Evolutionary conservation across 2,113 vertebrate genomes (phyloP).

Genomic region (Ovis aries): DNA sequence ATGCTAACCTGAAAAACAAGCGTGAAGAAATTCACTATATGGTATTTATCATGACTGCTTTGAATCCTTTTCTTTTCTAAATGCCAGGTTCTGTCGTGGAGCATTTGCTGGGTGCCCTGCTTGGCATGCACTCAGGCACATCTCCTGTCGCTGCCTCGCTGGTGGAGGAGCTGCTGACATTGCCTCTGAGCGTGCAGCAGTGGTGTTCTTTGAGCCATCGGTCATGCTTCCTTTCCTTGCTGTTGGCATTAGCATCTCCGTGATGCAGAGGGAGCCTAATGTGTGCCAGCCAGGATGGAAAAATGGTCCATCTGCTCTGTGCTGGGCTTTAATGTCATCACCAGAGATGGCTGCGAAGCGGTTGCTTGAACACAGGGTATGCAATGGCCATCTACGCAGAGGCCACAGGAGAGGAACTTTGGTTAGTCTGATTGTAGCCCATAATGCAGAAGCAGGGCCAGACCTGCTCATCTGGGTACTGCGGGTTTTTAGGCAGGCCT

Average conservation of each 20-base stretch:
- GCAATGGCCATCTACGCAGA: not conserved
- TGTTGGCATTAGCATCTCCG: not conserved
- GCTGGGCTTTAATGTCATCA: not conserved
- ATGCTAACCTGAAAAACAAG: not conserved
- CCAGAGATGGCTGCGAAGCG: not conserved
- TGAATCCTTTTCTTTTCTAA: not conserved
- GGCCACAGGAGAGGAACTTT: not conserved
- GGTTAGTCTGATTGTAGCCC: not conserved
- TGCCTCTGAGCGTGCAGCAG: not conserved
- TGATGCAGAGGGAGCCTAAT: not conserved
- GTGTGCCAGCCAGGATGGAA: not conserved
- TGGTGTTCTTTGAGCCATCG: not conserved
- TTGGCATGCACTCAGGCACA: not conserved
- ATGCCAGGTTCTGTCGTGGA: not conserved
- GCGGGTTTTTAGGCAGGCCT: not conserved
- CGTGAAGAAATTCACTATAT: not conserved
- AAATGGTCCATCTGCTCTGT: slow-evolving; percentile 41
- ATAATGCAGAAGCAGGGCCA: not conserved
- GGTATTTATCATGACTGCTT: not conserved
- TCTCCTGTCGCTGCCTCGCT: not conserved
- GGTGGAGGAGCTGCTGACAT: not conserved
- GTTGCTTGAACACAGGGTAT: not conserved
- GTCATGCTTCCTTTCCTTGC: slow-evolving; percentile 21
- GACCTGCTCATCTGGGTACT: not conserved
- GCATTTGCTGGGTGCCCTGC: not conserved